A percentile compares a stretch with the other conserved stretches of the same genome.
Evolutionary conservation across 2,888 invertebrate species (phyloP).

Genomic region (Beris morrisii): DNA sequence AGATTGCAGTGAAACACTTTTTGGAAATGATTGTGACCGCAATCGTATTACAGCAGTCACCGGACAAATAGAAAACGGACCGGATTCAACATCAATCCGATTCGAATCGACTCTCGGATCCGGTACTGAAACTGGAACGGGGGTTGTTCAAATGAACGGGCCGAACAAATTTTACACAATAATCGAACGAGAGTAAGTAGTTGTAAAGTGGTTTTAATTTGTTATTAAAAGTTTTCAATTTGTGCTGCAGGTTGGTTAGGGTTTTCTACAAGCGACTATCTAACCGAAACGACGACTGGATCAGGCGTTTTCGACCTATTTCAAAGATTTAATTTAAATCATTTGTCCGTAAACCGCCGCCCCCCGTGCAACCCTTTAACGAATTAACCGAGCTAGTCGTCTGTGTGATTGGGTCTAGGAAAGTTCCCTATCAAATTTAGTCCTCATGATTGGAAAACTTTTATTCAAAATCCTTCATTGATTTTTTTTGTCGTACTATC

Average conservation of each 20-base stretch:
- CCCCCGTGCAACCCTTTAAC: not conserved
- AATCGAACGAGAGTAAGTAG: slow-evolving; percentile 18
- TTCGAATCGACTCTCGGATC: no score
- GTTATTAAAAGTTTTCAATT: slow-evolving; percentile 28
- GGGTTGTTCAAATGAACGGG: no score
- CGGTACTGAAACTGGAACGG: no score
- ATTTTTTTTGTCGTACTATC: no score
- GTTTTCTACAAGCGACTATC: not conserved
- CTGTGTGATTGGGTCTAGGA: slow-evolving; percentile 5
- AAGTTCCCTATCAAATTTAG: no score
- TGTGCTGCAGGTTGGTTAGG: not conserved
- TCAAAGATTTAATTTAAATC: slow-evolving; percentile 5
- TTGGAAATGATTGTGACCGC: no score
- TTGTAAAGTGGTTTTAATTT: slow-evolving; percentile 27
- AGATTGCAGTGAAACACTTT: no score
- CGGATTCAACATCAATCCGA: no score
- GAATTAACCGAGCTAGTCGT: slow-evolving; percentile 5
- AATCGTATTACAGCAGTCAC: no score
- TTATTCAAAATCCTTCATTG: no score
- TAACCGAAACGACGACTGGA: not conserved
- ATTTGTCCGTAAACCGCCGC: not conserved
- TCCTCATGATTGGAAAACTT: no score
- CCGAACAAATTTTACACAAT: not conserved
- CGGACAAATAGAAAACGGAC: no score
- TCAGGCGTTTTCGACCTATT: not conserved